Percentiles rank a stretch among this genome's conserved stretches.
Conservation (phyloP, 2,888 invertebrate species). For the Cryptocheilus praepositus region DNA sequence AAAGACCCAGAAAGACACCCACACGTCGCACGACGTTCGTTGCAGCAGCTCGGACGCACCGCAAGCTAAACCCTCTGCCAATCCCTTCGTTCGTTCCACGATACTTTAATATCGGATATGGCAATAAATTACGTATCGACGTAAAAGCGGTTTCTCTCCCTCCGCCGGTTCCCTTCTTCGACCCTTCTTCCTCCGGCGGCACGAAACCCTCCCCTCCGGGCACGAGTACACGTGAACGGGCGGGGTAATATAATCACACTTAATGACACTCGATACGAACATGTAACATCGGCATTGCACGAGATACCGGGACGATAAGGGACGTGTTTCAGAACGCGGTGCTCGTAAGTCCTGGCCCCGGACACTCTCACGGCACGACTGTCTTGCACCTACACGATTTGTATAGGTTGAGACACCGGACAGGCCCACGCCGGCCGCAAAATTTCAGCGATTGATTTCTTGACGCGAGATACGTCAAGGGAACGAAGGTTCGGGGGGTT, state of each 20-base stretch:
- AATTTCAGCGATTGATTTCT: no score
- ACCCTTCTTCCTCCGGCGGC: slow-evolving; percentile 17
- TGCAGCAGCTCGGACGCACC: slow-evolving; percentile 7
- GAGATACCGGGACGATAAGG: slow-evolving; percentile 62
- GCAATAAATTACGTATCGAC: slow-evolving; percentile 66
- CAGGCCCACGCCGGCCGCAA: no score
- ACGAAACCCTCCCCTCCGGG: slow-evolving; percentile 38
- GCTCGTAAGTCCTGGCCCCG: slow-evolving; percentile 46
- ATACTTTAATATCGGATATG: slow-evolving; percentile 64
- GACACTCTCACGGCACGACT: slow-evolving; percentile 16
- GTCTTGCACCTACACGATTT: slow-evolving; percentile 7
- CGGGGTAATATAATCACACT: slow-evolving; percentile 68
- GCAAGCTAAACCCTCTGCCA: slow-evolving; percentile 38
- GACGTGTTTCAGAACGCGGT: slow-evolving; percentile 47
- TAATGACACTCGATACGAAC: slow-evolving; percentile 68
- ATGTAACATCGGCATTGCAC: slow-evolving; percentile 64
- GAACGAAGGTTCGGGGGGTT: no score
- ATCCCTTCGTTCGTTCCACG: slow-evolving; percentile 45
- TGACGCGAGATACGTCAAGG: no score
- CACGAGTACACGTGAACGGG: slow-evolving; percentile 57
- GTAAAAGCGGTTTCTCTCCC: slow-evolving; percentile 51
- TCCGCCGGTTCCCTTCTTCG: slow-evolving; percentile 5
- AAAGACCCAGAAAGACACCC: slow-evolving; percentile 1
- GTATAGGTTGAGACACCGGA: neutral
- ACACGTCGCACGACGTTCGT: slow-evolving; percentile 13